These are phyloP conservation scores for Numenius phaeopus DNA, from an alignment of 2,797 vertebrate genomes.

Conservation along the genomic window DNA sequence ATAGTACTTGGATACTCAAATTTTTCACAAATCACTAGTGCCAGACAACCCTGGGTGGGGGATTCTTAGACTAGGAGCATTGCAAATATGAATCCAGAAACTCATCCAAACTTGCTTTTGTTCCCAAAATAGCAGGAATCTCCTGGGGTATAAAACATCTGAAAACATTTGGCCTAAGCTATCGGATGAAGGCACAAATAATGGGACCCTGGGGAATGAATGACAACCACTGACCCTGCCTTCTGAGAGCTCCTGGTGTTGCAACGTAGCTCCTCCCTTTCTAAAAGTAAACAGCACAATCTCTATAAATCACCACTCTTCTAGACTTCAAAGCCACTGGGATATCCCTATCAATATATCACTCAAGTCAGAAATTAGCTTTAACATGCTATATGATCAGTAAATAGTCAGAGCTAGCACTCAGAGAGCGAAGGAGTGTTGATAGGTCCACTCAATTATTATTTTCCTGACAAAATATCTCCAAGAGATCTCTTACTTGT, in stretches of 20 bases:
- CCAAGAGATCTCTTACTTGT: slow-evolving; percentile 34
- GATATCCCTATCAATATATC: slow-evolving; percentile 20
- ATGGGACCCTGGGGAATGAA: background rate
- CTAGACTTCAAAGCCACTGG: slow-evolving; percentile 37
- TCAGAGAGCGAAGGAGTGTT: slow-evolving; percentile 28
- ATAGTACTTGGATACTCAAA: background rate
- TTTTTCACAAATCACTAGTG: slow-evolving; percentile 1
- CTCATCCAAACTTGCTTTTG: background rate
- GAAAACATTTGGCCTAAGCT: background rate
- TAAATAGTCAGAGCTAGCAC: slow-evolving; percentile 30
- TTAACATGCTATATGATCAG: slow-evolving; percentile 9
- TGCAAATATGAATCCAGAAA: background rate
- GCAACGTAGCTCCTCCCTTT: background rate
- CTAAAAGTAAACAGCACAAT: slow-evolving; percentile 14
- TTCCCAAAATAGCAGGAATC: slow-evolving; percentile 4
- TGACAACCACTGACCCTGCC: background rate
- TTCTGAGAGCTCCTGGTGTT: slow-evolving; percentile 5
- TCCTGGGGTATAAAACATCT: background rate
- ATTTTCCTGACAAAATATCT: slow-evolving; percentile 45
- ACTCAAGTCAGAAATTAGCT: slow-evolving; percentile 38
- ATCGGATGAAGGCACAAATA: background rate
- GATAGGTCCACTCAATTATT: slow-evolving; percentile 50
- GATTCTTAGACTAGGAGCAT: background rate
- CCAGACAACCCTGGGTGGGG: background rate
- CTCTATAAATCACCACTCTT: slow-evolving; percentile 35